A percentile compares a stretch with the other conserved stretches of the same genome.
phyloP scores from a whole-genome alignment of 1,140 invertebrate genomes.

The Trichonephila clavipes region DNA sequence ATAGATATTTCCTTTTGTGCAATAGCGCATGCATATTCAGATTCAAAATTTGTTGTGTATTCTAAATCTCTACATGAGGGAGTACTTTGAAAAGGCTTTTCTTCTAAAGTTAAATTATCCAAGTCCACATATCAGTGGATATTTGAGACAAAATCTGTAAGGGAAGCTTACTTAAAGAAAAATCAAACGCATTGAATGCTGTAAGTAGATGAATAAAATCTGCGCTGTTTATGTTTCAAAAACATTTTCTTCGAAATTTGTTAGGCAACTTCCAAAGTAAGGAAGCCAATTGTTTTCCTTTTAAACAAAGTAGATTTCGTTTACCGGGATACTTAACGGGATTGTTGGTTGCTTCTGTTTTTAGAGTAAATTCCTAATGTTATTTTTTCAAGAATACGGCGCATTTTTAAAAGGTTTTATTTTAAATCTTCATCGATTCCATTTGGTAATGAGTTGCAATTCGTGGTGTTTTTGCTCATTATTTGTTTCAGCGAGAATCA shows the following conservation, averaged over 20 bases:
- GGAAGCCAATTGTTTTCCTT: background rate
- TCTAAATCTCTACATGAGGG: background rate
- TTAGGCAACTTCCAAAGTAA: background rate
- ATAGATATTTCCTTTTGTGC: background rate
- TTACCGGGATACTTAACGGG: background rate
- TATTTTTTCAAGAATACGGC: background rate
- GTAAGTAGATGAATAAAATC: background rate
- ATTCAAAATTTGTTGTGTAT: background rate
- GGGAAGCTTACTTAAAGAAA: background rate
- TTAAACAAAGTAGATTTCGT: background rate
- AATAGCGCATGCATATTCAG: background rate
- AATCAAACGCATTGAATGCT: background rate
- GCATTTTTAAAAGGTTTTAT: background rate
- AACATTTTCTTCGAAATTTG: background rate
- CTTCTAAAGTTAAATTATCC: background rate
- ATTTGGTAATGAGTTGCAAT: background rate
- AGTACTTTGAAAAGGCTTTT: background rate
- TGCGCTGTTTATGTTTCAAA: background rate
- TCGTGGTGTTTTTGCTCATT: background rate
- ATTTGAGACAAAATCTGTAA: background rate
- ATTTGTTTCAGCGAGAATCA: background rate
- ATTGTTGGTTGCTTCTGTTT: background rate
- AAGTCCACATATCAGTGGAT: background rate
- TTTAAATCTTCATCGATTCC: background rate
- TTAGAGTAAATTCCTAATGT: background rate